Conservation (phyloP, 2,113 vertebrate species). For the Sylvilagus bachmani region DNA sequence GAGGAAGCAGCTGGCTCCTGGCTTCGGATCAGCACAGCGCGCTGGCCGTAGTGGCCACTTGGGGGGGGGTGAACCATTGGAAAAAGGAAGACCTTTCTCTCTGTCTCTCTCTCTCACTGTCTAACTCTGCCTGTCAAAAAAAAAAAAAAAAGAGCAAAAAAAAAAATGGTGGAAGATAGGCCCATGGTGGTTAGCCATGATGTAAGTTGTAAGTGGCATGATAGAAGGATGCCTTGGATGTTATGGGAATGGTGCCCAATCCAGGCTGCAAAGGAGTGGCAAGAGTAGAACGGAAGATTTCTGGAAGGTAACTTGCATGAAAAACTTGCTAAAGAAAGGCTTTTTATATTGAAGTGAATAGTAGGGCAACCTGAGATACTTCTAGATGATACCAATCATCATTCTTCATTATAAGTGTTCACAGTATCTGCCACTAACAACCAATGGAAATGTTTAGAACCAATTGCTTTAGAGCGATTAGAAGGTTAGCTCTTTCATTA, state of each 20-base stretch:
- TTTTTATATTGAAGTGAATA: constrained; percentile 39
- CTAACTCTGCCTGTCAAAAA: too few relatives aligned
- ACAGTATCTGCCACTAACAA: not conserved
- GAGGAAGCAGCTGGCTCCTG: too few relatives aligned
- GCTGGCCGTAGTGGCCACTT: too few relatives aligned
- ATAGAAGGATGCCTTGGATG: not conserved
- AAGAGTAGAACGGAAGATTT: constrained; percentile 11
- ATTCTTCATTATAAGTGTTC: not conserved
- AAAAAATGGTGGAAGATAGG: not conserved
- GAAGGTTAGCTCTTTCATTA: constrained; percentile 41
- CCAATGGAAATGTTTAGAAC: constrained; percentile 30
- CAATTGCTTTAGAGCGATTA: not conserved
- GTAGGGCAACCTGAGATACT: not conserved
- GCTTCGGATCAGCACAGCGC: too few relatives aligned
- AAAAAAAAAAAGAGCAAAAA: too few relatives aligned
- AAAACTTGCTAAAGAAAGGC: constrained; percentile 4
- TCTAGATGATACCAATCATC: not conserved
- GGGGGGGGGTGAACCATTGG: too few relatives aligned
- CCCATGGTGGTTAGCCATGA: not conserved
- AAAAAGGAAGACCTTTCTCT: too few relatives aligned
- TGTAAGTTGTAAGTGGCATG: not conserved
- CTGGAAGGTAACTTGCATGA: not conserved
- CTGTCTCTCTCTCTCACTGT: too few relatives aligned
- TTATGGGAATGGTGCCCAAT: not conserved
- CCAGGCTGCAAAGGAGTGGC: not conserved